Evolutionary conservation across 2,113 vertebrate species (phyloP), one percentile per base, ranked within the genome.

Genomic region (Elephas maximus): DNA sequence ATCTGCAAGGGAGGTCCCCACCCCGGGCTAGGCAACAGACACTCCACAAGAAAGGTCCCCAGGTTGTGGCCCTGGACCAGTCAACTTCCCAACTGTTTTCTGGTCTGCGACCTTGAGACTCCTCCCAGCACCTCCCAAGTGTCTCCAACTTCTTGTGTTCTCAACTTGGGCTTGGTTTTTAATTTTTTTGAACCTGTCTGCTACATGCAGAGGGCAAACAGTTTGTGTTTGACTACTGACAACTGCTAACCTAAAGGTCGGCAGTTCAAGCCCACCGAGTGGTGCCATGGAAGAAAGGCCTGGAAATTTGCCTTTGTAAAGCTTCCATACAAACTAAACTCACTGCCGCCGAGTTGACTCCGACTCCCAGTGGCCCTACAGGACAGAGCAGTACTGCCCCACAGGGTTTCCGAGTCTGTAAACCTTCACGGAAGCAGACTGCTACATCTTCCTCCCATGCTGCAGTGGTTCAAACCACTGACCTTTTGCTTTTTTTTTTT

Each of bases 91-190:
- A 21, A 33, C 51, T 53, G 76, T 80, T 44, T 69, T 26, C 83
- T 76, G 88, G 21, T 73, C 79, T 14, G 8, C 14, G 57, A 60
- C 74, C 74, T 53, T 11, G 24, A 63, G 51, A 57, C 10, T 1
- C 33, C 71, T 92, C 80, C 63, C 24, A 77, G 45, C 1, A 65
- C 45, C 33, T 78, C 78, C 62, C 37, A 37, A 74, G 15, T 0
- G 51, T 53, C 51, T 94, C 82, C 1, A 1, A 48, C 26, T 63
- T 93, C 28, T 87, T 73, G 30, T 83, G 73, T 62, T 91, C 48
- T 62, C n/a, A 90, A 83, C 33, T 26, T 67, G 67, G 69, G 33
- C 62, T 83, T 88, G 62, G 41, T 15, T 95, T 90, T 87, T 71
- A 63, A 88, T 18, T 67, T 41, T 85, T 30, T 48, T 37, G 57